Evolutionary conservation across 2,797 vertebrate species (phyloP).

Genomic region (Sebastiscus tertius): DNA sequence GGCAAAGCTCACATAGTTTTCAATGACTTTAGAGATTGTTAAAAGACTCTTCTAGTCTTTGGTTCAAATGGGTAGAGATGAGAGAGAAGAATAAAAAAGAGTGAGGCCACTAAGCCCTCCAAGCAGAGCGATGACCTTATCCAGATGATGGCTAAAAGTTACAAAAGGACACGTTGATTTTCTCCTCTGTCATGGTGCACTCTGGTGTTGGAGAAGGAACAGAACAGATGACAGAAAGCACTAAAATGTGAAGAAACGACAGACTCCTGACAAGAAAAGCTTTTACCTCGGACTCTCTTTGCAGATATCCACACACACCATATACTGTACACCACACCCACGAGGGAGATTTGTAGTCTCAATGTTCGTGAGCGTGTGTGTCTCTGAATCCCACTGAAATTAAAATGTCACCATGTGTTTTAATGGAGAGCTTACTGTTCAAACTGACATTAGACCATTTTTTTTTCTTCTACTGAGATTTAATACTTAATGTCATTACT

Average conservation of each 20-base stretch:
- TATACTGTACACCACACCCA: background rate
- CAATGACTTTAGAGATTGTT: background rate
- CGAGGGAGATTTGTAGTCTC: background rate
- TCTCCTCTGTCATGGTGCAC: conserved; percentile 5
- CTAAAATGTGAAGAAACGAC: background rate
- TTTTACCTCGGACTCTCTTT: conserved; percentile 13
- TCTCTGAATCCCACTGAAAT: conserved; percentile 20
- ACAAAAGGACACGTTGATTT: conserved; percentile 21
- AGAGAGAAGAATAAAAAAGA: background rate
- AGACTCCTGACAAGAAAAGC: conserved; percentile 30
- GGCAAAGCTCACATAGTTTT: conserved; percentile 4
- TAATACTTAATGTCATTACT: conserved; percentile 31
- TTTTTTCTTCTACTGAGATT: conserved; percentile 7
- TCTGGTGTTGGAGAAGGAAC: background rate
- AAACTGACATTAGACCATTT: conserved; percentile 19
- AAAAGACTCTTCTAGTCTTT: background rate
- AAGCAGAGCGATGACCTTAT: conserved; percentile 22
- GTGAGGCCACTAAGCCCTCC: conserved; percentile 12
- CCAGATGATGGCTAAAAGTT: conserved; percentile 13
- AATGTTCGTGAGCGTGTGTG: background rate
- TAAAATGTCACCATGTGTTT: conserved; percentile 48
- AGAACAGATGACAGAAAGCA: background rate
- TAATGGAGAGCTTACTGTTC: conserved; percentile 37
- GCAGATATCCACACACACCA: background rate
- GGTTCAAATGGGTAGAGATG: conserved; percentile 12